Conservation (phyloP, 2,888 invertebrate genomes). For the Drymonia ruficornis region DNA sequence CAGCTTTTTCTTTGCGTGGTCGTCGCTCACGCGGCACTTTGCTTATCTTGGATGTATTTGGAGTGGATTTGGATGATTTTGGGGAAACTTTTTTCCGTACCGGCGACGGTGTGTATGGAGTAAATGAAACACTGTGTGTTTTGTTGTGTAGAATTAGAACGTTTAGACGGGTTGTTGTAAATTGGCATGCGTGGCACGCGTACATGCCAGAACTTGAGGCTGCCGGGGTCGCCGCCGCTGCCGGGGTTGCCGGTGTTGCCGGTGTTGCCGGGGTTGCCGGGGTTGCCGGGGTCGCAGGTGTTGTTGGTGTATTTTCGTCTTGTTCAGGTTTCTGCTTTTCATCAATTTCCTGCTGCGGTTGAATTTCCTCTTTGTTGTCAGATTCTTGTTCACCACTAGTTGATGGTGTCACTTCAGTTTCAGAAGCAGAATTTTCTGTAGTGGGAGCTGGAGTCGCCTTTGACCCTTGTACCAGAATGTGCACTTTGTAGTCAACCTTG, state of each 20-base stretch:
- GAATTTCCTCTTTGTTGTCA: conserved; percentile 19
- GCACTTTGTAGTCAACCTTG: conserved; percentile 86
- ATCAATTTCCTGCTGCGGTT: conserved; percentile 12
- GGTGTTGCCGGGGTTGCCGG: too few relatives aligned
- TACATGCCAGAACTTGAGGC: conserved; percentile 72
- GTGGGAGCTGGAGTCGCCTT: conserved; percentile 49
- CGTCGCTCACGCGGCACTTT: conserved; percentile 50
- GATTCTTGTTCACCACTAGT: conserved; percentile 32
- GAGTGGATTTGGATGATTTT: conserved; percentile 49
- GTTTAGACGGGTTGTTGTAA: conserved; percentile 88
- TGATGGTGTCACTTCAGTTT: conserved; percentile 32
- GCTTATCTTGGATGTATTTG: conserved; percentile 51
- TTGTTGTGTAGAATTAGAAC: conserved; percentile 90
- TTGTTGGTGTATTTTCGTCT: conserved; percentile 30
- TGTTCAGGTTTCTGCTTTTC: conserved; percentile 28
- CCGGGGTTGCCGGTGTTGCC: conserved; percentile 32
- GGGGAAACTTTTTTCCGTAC: conserved; percentile 59
- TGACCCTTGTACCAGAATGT: conserved; percentile 86
- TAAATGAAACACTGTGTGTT: conserved; percentile 85
- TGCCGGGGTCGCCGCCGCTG: conserved; percentile 45
- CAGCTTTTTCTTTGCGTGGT: conserved; percentile 64
- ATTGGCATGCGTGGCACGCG: conserved; percentile 87
- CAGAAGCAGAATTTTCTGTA: conserved; percentile 25
- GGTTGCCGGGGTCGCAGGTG: conserved; percentile 38
- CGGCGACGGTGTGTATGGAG: conserved; percentile 75